Percentiles rank a stretch among this genome's conserved stretches.
phyloP scores from a whole-genome alignment of 2,797 vertebrate genomes.

The Alexandromys oeconomus region DNA sequence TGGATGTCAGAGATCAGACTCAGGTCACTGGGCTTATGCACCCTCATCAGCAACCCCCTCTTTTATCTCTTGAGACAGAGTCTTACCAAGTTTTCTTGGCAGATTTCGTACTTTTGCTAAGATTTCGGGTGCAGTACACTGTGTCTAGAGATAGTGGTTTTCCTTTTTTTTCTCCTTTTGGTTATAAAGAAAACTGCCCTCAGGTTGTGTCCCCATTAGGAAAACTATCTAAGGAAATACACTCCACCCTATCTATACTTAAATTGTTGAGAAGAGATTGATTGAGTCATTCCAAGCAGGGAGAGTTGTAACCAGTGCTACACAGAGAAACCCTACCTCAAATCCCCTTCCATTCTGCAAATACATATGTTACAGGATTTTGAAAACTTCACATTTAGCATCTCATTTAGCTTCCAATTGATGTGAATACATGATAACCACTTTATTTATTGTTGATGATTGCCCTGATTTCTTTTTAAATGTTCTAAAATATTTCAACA shows the following conservation, averaged over 20 bases:
- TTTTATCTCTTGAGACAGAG: background rate
- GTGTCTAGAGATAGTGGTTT: background rate
- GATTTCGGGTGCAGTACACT: background rate
- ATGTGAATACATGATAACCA: background rate
- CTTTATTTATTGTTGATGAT: background rate
- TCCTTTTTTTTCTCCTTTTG: background rate
- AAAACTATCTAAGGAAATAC: slow-evolving; percentile 30
- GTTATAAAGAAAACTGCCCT: slow-evolving; percentile 31
- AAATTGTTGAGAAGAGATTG: background rate
- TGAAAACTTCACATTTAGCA: slow-evolving; percentile 31
- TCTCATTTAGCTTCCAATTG: slow-evolving; percentile 11
- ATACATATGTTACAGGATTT: background rate
- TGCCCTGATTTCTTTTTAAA: background rate
- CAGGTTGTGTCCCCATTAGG: background rate
- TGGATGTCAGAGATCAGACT: no score
- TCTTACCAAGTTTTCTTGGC: background rate
- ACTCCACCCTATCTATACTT: background rate
- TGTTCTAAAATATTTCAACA: background rate
- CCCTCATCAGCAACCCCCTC: no score
- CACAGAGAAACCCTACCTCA: background rate
- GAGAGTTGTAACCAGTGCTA: background rate
- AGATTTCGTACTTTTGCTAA: background rate
- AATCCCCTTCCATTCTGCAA: background rate
- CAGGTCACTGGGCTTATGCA: background rate
- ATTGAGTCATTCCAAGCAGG: background rate